Base-by-base conservation (phyloP, 2,797 vertebrate genomes). In the Pangasius krempfi region DNA sequence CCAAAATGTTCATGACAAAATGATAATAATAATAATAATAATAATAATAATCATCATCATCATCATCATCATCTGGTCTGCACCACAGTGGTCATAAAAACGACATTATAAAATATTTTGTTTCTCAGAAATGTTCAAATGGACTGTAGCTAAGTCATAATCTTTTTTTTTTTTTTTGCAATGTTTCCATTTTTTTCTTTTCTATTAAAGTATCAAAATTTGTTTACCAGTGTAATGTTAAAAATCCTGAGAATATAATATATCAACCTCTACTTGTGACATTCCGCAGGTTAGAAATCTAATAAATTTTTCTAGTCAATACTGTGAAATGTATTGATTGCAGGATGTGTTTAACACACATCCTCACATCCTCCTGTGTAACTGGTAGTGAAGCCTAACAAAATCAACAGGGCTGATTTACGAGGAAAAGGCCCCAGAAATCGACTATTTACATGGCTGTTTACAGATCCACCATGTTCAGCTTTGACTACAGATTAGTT, bases 351-450 rank as follows among this genome's bases (percentile, higher is more conserved):
- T 62, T 54, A 56, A 30, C 27, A n/a, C 47, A 44, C 25, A 40
- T 79, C 37, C 25, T 82, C 47, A 44, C 25, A 40, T 79, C 37
- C 25, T 82, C 75, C 37, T 16, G 25, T 70, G 68, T 81, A 75
- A 86, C 47, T 37, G 18, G 25, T 60, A 25, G 78, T 70, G 40
- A 81, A 68, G 44, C 14, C 12, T 81, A 64, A 68, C 75, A 62
- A 66, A 75, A 66, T 75, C 86, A 86, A 87, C 47, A n/a, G 4
- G 10, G 44, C 7, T 64, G 68, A 14, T 64, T n/a, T 73, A 60
- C 13, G 37, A 83, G 56, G 52, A 82, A 70, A 87, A 58, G 76
- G 78, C 33, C 86, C 47, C 1, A 56, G 78, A 82, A 72, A 73
- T 86, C 30, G n/a, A 64, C 25, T n/a, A 30, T 66, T 30, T 5